phyloP scores from a whole-genome alignment of 2,113 vertebrate species.

The Chloropsis cyanopogon region DNA sequence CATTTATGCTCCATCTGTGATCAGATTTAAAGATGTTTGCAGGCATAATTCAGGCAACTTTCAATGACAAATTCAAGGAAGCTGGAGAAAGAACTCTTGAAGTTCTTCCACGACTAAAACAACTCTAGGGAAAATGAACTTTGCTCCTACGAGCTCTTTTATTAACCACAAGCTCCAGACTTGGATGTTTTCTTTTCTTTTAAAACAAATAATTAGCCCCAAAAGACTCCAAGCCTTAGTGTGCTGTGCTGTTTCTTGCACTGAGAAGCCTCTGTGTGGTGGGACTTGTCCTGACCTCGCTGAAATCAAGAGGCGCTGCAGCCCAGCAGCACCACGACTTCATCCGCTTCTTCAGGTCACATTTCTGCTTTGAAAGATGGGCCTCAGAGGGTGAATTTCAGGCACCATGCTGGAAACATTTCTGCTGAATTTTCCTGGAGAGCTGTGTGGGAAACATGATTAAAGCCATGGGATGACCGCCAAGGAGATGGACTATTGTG shows the following conservation, averaged over 20 bases:
- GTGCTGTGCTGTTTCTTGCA: neutral
- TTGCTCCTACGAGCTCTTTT: neutral
- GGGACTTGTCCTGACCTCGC: neutral
- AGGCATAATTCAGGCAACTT: neutral
- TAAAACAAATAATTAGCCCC: neutral
- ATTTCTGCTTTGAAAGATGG: neutral
- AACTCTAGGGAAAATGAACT: neutral
- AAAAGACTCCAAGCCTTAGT: neutral
- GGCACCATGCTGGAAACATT: neutral
- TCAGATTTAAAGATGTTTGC: conserved; percentile 40
- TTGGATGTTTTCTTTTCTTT: neutral
- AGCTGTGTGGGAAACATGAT: neutral
- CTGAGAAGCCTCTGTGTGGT: neutral
- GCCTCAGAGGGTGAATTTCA: neutral
- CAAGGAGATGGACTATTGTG: neutral
- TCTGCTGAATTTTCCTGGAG: neutral
- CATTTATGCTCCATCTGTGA: conserved; percentile 60
- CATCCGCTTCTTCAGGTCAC: neutral
- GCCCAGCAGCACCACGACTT: neutral
- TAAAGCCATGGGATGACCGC: conserved; percentile 14
- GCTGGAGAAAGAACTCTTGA: neutral
- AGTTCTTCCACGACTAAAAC: neutral
- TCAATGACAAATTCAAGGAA: conserved; percentile 2
- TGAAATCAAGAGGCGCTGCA: neutral
- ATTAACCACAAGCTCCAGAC: neutral